These are phyloP conservation scores for Rhabdomys pumilio DNA, from an alignment of 2,797 vertebrate genomes.

Conservation along the genomic window DNA sequence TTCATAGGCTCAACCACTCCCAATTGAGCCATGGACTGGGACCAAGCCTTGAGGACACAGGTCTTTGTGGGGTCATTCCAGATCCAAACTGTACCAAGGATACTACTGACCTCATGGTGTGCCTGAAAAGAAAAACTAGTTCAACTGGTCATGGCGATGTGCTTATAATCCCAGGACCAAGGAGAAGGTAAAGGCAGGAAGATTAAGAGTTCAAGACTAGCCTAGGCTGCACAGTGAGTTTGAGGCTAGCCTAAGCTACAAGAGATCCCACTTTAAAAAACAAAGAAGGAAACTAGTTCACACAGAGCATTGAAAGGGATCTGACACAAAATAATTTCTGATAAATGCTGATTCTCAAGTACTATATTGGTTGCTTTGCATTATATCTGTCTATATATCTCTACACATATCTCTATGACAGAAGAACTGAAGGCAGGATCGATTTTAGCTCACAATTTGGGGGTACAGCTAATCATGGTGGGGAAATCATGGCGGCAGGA, in stretches of 20 bases:
- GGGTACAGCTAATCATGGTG: background rate
- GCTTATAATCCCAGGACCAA: background rate
- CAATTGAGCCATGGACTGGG: background rate
- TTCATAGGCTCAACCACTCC: background rate
- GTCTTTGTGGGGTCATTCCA: background rate
- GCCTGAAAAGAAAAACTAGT: background rate
- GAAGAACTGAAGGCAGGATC: background rate
- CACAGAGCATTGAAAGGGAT: background rate
- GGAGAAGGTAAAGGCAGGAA: background rate
- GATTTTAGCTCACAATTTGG: background rate
- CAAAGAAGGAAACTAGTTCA: background rate
- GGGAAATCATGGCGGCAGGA: too few relatives aligned
- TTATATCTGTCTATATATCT: background rate
- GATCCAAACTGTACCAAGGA: background rate
- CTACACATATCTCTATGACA: background rate
- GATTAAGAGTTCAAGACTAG: background rate
- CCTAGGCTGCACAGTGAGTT: background rate
- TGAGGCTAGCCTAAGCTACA: background rate
- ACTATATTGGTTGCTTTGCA: background rate
- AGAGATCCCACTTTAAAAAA: background rate
- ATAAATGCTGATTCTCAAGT: background rate
- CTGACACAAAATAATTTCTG: background rate
- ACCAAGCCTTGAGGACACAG: background rate
- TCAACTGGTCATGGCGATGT: background rate
- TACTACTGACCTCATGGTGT: background rate